Percentiles rank a stretch among this genome's conserved stretches.
Evolutionary conservation across 2,888 invertebrate genomes (phyloP).

Genomic region (Hanleya hanleyi): DNA sequence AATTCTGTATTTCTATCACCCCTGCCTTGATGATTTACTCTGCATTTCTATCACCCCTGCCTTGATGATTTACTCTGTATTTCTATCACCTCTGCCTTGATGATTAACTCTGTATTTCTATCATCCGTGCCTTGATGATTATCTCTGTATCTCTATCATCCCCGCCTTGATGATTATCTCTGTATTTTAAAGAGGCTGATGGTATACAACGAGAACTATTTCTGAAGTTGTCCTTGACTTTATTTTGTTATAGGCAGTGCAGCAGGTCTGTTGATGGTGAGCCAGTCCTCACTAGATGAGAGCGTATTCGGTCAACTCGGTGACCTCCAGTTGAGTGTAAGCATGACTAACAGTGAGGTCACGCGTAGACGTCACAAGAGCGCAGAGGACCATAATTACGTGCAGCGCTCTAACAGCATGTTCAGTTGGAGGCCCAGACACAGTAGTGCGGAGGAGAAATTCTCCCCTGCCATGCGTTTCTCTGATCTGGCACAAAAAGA

Average conservation of each 20-base stretch:
- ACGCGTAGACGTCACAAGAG: slow-evolving; percentile 70
- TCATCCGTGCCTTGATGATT: no score
- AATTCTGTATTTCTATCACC: no score
- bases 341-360: slow-evolving; percentile 37
- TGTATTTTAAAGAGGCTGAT: no score
- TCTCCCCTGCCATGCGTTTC: slow-evolving; percentile 37
- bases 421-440: slow-evolving; percentile 51
- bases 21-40: no score
- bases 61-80: no score
- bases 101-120: no score
- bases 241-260: slow-evolving; percentile 74
- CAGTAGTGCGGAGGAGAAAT: slow-evolving; percentile 36
- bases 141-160: no score
- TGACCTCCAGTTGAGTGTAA: slow-evolving; percentile 37
- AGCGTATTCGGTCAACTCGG: slow-evolving; percentile 36
- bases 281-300: slow-evolving; percentile 54
- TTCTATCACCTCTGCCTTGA: no score
- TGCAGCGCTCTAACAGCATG: slow-evolving; percentile 54
- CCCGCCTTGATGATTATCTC: no score
- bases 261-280: slow-evolving; percentile 77
- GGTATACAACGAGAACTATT: no score
- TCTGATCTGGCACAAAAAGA: slow-evolving; percentile 43
- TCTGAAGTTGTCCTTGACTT: no score
- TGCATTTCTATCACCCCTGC: no score
- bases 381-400: slow-evolving; percentile 49